Conservation (phyloP, 2,113 vertebrate genomes). For the Phaetusa simplex region DNA sequence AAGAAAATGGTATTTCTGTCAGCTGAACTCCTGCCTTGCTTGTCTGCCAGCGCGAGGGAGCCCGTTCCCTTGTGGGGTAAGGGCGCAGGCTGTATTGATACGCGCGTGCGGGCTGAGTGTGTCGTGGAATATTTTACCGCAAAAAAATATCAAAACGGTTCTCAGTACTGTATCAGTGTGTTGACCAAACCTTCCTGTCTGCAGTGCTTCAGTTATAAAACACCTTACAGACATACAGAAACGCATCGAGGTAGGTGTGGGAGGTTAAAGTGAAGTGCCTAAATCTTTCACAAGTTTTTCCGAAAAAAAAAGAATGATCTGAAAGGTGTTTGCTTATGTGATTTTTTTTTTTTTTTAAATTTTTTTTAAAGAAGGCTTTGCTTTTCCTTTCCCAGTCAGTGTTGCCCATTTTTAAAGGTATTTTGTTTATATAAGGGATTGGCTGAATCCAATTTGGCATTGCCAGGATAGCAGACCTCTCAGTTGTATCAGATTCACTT, state of each 20-base stretch:
- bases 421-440: not conserved
- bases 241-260: rapidly evolving
- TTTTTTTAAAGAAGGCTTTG: not conserved
- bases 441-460: not conserved
- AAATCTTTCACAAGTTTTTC: not conserved
- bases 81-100: not conserved
- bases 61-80: not conserved
- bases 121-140: not conserved
- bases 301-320: rapidly evolving
- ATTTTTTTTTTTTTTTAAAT: not conserved
- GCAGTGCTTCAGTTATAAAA: not conserved
- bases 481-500: not conserved
- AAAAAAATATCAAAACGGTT: not conserved
- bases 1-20: not conserved
- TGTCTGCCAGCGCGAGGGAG: not conserved
- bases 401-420: not conserved
- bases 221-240: not conserved
- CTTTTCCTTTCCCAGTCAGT: not conserved
- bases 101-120: rapidly evolving
- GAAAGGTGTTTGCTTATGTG: not conserved
- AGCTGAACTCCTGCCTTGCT: not conserved
- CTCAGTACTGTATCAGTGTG: not conserved
- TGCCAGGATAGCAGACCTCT: not conserved
- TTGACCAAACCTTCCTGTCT: not conserved
- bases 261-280: not conserved